Base-by-base conservation (phyloP, 2,888 invertebrate species). In the Blastobasis adustella region DNA sequence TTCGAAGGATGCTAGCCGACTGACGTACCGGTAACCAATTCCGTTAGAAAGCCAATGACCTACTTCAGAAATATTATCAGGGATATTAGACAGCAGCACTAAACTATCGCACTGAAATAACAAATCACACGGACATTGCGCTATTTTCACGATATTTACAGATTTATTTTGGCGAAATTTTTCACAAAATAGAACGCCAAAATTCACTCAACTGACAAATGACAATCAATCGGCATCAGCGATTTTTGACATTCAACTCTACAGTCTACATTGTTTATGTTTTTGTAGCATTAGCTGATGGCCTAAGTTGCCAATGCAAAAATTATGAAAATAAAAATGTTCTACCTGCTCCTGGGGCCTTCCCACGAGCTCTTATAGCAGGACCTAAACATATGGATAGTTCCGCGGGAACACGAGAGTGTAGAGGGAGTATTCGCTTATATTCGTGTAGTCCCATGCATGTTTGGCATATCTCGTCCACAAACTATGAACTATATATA, bases 11-110 rank as follows among this genome's bases (percentile, higher is more conserved):
- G 67, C 65, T 66, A 56, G 36, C 23, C 58, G 52, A 68, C 72
- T 76, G 76, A 80, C 80, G 80, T 83, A 87, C 87, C 87, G 87
- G 87, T 87, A 88, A 88, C 88, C 87, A 86, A 87, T 74, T 73
- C 73, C 66, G 69, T 67, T 69, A 71, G 51, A 57, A 68, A 61
- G 62, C 63, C 62, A 71, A 61, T 77, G 75, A 75, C 76, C 77
- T 76, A 77, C 65, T 74, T 76, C 60, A 39, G 66, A 87, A 87
- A 87, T 88, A 86, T 61, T 65, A 59, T 59, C 64, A 55, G 61
- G 65, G 67, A 60, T 61, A 61, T 65, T 59, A 62, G 62, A 65
- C 59, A 62, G 49, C 40, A 54, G 54, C 57, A 56, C 55, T 63
- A 56, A 48, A 60, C 62, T 65, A 63, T 69, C 63, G 69, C 63